These are phyloP conservation scores for Phoxinus phoxinus DNA, from an alignment of 2,113 vertebrate species.

Conservation along the genomic window DNA sequence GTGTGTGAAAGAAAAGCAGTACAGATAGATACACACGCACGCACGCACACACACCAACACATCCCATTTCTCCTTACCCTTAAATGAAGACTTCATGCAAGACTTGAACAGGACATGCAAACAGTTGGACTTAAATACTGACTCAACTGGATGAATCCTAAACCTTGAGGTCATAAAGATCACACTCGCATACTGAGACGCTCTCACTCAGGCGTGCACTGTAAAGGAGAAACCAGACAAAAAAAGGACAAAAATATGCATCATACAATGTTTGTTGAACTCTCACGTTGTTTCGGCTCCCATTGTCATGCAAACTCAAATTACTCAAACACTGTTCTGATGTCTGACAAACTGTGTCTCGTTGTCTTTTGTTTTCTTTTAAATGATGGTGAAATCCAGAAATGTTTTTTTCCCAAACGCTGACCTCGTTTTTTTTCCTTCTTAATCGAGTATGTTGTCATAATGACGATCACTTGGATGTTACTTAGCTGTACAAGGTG, in stretches of 20 bases:
- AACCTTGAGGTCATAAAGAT: constrained; percentile 71
- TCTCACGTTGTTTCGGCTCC: constrained; percentile 59
- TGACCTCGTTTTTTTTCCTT: constrained; percentile 78
- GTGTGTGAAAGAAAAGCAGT: constrained; percentile 55
- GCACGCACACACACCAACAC: constrained; percentile 48
- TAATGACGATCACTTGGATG: constrained; percentile 75
- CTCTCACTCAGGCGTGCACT: constrained; percentile 80
- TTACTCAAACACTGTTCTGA: constrained; percentile 72
- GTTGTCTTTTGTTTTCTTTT: constrained; percentile 62
- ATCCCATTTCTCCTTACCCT: constrained; percentile 62
- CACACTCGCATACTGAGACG: constrained; percentile 72
- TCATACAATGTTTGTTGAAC: constrained; percentile 64
- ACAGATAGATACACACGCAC: constrained; percentile 30
- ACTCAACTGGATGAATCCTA: constrained; percentile 74
- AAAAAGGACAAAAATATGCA: constrained; percentile 76
- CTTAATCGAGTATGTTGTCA: constrained; percentile 75
- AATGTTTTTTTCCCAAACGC: constrained; percentile 74
- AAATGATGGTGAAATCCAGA: constrained; percentile 70
- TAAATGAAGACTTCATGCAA: constrained; percentile 80
- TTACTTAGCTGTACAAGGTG: constrained; percentile 75
- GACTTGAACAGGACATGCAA: constrained; percentile 76
- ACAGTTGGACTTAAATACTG: constrained; percentile 69
- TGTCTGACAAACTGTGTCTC: constrained; percentile 77
- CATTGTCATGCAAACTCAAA: constrained; percentile 64
- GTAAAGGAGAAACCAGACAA: constrained; percentile 62